A percentile compares a stretch with the other conserved stretches of the same genome.
These are phyloP conservation scores for Mechanitis mazaeus DNA, from an alignment of 2,888 invertebrate genomes.

Conservation along the genomic window DNA sequence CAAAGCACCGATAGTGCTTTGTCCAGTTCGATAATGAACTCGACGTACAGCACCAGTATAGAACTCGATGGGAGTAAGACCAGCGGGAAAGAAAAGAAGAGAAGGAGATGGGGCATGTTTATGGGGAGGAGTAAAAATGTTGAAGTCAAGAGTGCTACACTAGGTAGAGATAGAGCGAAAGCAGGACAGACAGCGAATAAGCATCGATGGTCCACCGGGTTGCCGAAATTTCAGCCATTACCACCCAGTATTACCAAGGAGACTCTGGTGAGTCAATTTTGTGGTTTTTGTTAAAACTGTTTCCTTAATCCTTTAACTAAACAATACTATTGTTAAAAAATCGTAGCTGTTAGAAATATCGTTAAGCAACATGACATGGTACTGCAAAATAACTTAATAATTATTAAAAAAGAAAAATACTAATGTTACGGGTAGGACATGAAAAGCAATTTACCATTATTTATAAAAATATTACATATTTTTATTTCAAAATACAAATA, in stretches of 20 bases:
- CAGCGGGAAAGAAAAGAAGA: slow-evolving; percentile 77
- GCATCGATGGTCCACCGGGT: slow-evolving; percentile 82
- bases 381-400: too few species aligned
- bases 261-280: slow-evolving; percentile 78
- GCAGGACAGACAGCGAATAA: slow-evolving; percentile 63
- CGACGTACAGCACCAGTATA: slow-evolving; percentile 52
- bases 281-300: not conserved
- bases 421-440: too few species aligned
- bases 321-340: not conserved
- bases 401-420: too few species aligned
- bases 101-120: slow-evolving; percentile 82
- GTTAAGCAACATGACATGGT: too few species aligned
- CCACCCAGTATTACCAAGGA: slow-evolving; percentile 88
- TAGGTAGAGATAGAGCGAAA: slow-evolving; percentile 80
- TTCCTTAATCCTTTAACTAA: not conserved
- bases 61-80: slow-evolving; percentile 48
- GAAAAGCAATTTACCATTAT: too few species aligned
- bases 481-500: too few species aligned
- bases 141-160: slow-evolving; percentile 80
- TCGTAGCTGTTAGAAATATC: not conserved
- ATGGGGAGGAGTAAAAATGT: slow-evolving; percentile 78
- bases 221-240: slow-evolving; percentile 82
- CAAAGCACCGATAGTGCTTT: slow-evolving; percentile 44
- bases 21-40: slow-evolving; percentile 49
- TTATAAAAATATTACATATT: too few species aligned